Percentiles rank a stretch among this genome's conserved stretches.
phyloP scores from a whole-genome alignment of 2,888 invertebrate species.

The Coleophora deauratella region DNA sequence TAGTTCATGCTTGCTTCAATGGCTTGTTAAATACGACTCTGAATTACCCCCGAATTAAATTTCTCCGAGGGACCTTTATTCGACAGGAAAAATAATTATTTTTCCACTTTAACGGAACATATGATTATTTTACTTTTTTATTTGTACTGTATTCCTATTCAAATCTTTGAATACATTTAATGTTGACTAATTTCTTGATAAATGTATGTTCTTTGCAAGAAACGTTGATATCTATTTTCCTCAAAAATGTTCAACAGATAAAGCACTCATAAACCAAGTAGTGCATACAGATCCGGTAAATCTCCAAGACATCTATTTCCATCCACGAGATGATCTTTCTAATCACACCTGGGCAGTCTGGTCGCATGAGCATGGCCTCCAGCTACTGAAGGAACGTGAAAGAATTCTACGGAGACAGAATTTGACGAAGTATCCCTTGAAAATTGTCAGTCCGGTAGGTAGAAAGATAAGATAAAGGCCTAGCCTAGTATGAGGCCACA shows the following conservation, averaged over 20 bases:
- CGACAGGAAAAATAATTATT: too few relatives aligned
- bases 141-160: too few relatives aligned
- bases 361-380: slow-evolving; percentile 25
- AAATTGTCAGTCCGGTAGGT: slow-evolving; percentile 47
- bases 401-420: slow-evolving; percentile 35
- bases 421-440: slow-evolving; percentile 37
- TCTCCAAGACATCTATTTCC: slow-evolving; percentile 40
- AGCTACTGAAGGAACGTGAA: slow-evolving; percentile 28
- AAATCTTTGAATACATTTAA: too few relatives aligned
- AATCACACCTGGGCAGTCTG: slow-evolving; percentile 44
- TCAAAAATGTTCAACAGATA: background rate
- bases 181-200: background rate
- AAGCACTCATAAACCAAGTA: background rate
- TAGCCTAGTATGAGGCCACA: too few relatives aligned
- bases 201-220: background rate
- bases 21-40: too few relatives aligned
- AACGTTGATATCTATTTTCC: background rate
- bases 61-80: too few relatives aligned
- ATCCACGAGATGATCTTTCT: slow-evolving; percentile 34
- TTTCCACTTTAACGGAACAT: too few relatives aligned
- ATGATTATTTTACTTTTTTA: too few relatives aligned
- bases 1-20: too few relatives aligned
- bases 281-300: slow-evolving; percentile 3
- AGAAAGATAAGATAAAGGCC: background rate
- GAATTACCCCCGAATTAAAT: too few relatives aligned